A percentile compares a stretch with the other conserved stretches of the same genome.
Evolutionary conservation across 2,797 vertebrate species (phyloP).

Genomic region (Poeciliopsis presidionis): DNA sequence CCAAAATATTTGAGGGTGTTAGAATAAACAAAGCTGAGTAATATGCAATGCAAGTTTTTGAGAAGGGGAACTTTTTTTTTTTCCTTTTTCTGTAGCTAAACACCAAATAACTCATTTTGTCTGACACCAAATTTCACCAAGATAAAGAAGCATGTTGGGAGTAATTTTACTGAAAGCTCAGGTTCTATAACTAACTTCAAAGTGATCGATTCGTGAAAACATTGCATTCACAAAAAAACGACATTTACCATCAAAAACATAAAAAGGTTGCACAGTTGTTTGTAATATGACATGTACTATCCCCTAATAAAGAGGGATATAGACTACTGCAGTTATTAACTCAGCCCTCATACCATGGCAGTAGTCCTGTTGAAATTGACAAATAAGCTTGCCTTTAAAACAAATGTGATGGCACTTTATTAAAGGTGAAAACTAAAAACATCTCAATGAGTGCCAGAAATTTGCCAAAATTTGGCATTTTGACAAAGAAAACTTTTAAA

Average conservation of each 20-base stretch:
- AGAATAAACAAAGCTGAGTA: not conserved
- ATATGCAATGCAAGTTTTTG: not conserved
- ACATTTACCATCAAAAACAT: not conserved
- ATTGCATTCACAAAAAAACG: constrained; percentile 4
- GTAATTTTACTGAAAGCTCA: not conserved
- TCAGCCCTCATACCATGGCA: not conserved
- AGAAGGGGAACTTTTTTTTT: not conserved
- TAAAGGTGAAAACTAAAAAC: not conserved
- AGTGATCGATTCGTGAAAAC: not conserved
- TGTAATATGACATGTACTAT: not conserved
- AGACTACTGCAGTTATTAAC: not conserved
- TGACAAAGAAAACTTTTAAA: not conserved
- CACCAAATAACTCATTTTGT: not conserved
- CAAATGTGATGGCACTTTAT: not conserved
- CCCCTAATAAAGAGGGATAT: not conserved
- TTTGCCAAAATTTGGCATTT: not conserved
- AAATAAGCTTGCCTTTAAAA: not conserved
- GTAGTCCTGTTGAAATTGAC: not conserved
- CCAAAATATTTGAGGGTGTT: not conserved
- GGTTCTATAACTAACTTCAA: not conserved
- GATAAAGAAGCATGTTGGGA: not conserved
- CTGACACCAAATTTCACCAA: not conserved
- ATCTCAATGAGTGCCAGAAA: not conserved
- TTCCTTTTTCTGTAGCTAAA: not conserved
- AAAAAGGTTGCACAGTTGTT: not conserved